Percentiles rank a stretch among this genome's conserved stretches.
phyloP scores from a whole-genome alignment of 64 coral and sea anemone species.

The Montipora foliosa region DNA sequence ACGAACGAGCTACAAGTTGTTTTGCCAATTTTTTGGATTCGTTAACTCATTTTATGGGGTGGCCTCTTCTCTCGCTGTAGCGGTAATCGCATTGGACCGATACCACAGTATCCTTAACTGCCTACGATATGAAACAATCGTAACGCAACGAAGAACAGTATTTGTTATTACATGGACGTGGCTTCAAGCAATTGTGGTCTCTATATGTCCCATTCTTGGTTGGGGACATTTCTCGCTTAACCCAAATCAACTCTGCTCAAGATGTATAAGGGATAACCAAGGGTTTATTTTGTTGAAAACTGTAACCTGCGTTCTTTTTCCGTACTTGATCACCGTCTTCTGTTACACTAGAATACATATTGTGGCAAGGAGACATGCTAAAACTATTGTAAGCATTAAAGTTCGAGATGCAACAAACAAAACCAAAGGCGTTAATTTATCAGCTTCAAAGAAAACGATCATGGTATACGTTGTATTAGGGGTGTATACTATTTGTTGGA shows the following conservation, averaged over 20 bases:
- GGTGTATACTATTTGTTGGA: constrained; percentile 80
- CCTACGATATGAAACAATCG: constrained; percentile 83
- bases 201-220: constrained; percentile 62
- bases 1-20: not conserved
- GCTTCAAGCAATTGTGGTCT: constrained; percentile 71
- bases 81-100: constrained; percentile 79
- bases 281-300: constrained; percentile 79
- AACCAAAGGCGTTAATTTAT: constrained; percentile 36
- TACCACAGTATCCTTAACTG: constrained; percentile 94
- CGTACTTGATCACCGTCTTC: constrained; percentile 80
- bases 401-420: constrained; percentile 80
- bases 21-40: constrained; percentile 77
- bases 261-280: constrained; percentile 35
- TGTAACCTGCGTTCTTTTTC: constrained; percentile 54
- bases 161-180: constrained; percentile 78
- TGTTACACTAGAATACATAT: constrained; percentile 92
- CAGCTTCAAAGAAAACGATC: constrained; percentile 79
- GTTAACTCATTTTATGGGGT: constrained; percentile 78
- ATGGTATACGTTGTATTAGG: constrained; percentile 88
- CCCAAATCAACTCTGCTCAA: constrained; percentile 72
- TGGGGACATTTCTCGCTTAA: constrained; percentile 77
- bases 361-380: constrained; percentile 85
- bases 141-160: constrained; percentile 74
- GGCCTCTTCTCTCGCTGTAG: constrained; percentile 82
- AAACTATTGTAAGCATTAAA: constrained; percentile 83